phyloP scores from a whole-genome alignment of 2,113 vertebrate species.

The Percopsis transmontana region DNA sequence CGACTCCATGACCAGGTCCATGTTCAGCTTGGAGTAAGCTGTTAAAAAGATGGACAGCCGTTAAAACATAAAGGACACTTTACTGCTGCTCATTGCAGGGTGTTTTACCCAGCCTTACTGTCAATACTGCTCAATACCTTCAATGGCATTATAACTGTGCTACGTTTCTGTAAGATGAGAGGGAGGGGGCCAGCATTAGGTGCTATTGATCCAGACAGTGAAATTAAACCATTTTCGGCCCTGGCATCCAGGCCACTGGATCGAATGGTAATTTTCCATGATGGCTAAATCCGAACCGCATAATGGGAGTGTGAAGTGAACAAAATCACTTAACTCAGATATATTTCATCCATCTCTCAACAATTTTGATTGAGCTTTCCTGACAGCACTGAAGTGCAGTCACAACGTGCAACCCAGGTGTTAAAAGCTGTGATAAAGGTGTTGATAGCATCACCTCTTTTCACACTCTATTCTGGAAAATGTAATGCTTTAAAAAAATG shows the following conservation, averaged over 20 bases:
- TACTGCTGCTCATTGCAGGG: conserved; percentile 36
- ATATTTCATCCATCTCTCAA: conserved; percentile 50
- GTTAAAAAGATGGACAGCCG: conserved; percentile 45
- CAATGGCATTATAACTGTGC: conserved; percentile 67
- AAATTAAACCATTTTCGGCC: conserved; percentile 70
- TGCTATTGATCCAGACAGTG: conserved; percentile 62
- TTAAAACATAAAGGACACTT: conserved; percentile 46
- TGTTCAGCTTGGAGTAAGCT: conserved; percentile 42
- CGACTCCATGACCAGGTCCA: too few species aligned
- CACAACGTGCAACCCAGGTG: neutral
- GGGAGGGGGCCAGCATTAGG: conserved; percentile 57
- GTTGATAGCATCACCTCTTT: too few species aligned
- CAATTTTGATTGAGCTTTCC: conserved; percentile 25
- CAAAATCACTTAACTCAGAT: conserved; percentile 48
- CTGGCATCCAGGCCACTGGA: conserved; percentile 51
- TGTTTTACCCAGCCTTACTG: conserved; percentile 42
- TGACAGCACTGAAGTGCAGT: conserved; percentile 9
- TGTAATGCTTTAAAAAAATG: too few species aligned
- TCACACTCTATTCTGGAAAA: too few species aligned
- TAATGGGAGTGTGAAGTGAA: conserved; percentile 52
- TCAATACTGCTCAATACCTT: conserved; percentile 70
- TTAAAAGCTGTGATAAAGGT: too few species aligned
- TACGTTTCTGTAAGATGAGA: conserved; percentile 48
- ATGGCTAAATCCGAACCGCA: conserved; percentile 58
- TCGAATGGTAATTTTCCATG: conserved; percentile 68